Evolutionary conservation across 53 echinoderm and acorn worm species (phyloP).

Genomic region (Henricia sp.): DNA sequence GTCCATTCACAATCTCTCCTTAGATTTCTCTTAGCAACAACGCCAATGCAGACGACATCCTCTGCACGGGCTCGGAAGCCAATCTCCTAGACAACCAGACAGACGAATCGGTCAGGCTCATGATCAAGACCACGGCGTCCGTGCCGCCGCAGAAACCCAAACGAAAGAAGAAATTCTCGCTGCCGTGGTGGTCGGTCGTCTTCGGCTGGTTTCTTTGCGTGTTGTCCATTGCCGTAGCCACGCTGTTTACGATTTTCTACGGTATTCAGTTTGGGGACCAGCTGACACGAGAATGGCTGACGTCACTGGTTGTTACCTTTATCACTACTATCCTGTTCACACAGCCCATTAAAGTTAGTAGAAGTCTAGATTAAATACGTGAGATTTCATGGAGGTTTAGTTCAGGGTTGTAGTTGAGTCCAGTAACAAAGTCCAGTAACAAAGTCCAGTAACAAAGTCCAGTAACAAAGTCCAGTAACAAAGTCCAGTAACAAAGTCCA

Average conservation of each 20-base stretch:
- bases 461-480: not conserved
- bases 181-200: conserved; percentile 92
- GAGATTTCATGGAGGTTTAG: too few relatives aligned
- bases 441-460: not conserved
- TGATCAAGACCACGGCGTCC: conserved; percentile 36
- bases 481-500: not conserved
- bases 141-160: conserved; percentile 41
- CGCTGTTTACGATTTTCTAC: conserved; percentile 78
- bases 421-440: too few relatives aligned
- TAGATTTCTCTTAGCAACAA: conserved; percentile 28
- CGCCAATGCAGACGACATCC: not conserved
- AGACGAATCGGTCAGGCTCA: not conserved
- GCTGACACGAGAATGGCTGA: conserved; percentile 73
- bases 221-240: conserved; percentile 61
- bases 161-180: conserved; percentile 63
- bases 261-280: conserved; percentile 79
- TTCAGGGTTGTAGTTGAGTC: too few relatives aligned
- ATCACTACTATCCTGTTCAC: conserved; percentile 84
- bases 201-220: conserved; percentile 80
- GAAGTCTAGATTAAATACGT: too few relatives aligned
- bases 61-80: conserved; percentile 37
- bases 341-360: conserved; percentile 92
- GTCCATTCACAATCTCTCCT: not conserved
- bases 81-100: conserved; percentile 36
- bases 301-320: conserved; percentile 78